Conservation (phyloP, 2,888 invertebrate genomes). For the Escarpia spicata region DNA sequence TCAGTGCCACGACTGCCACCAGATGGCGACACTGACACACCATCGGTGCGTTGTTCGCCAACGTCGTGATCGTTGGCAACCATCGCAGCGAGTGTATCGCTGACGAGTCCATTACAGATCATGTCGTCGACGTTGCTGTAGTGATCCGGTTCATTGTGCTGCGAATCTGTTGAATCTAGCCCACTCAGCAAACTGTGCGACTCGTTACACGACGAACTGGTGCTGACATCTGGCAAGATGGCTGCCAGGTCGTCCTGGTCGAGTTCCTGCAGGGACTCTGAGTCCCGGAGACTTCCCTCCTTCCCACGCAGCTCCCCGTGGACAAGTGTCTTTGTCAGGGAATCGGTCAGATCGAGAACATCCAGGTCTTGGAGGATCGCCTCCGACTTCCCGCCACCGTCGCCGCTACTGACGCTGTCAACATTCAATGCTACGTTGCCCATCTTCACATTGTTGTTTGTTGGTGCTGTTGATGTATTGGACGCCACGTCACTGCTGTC, state of each 20-base stretch:
- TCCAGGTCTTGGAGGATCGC: background rate
- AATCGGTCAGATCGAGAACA: background rate
- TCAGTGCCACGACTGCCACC: background rate
- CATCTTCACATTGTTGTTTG: constrained; percentile 3
- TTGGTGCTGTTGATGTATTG: background rate
- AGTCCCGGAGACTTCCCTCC: background rate
- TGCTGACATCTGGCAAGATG: constrained; percentile 74
- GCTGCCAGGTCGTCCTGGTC: constrained; percentile 74
- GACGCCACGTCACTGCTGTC: background rate
- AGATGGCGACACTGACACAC: background rate
- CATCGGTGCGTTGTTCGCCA: background rate
- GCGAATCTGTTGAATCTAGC: constrained; percentile 12
- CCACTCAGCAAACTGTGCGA: constrained; percentile 6
- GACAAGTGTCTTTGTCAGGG: background rate
- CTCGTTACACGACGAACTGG: constrained; percentile 18
- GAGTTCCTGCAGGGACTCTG: constrained; percentile 32
- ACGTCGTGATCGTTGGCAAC: background rate
- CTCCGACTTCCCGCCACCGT: background rate
- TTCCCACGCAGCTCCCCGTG: background rate
- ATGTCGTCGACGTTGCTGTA: background rate
- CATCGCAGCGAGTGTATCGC: background rate
- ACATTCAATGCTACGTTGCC: background rate
- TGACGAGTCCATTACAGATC: background rate
- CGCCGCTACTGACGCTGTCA: background rate
- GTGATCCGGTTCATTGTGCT: background rate